Evolutionary conservation across 2,797 vertebrate genomes (phyloP).

Genomic region (Huso huso): DNA sequence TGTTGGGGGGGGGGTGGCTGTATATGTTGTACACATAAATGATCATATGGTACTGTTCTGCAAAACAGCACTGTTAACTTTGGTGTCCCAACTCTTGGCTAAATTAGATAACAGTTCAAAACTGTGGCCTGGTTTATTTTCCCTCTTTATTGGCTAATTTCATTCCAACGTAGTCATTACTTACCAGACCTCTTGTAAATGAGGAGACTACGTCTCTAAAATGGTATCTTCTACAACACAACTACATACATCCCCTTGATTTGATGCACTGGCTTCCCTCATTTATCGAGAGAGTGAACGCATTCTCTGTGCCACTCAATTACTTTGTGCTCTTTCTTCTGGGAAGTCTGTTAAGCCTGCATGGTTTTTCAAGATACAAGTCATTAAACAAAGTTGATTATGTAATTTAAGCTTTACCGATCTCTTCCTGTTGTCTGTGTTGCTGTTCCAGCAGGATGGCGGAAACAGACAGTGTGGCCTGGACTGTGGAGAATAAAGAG

Average conservation of each 20-base stretch:
- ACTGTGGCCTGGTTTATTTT: neutral
- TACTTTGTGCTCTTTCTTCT: neutral
- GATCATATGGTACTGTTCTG: too few species aligned
- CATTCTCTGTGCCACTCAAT: neutral
- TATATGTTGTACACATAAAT: too few species aligned
- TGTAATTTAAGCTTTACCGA: conserved; percentile 9
- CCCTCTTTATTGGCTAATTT: neutral
- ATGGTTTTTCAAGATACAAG: neutral
- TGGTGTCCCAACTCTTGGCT: too few species aligned
- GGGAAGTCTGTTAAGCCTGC: neutral
- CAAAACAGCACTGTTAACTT: too few species aligned
- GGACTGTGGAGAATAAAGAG: conserved; percentile 43
- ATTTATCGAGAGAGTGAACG: neutral
- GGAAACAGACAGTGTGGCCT: conserved; percentile 36
- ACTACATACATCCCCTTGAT: conserved; percentile 1
- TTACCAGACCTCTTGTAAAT: conserved; percentile 3
- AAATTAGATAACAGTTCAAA: too few species aligned
- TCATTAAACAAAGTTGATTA: conserved; percentile 17
- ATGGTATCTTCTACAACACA: neutral
- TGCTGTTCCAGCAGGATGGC: conserved; percentile 43
- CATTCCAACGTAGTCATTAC: neutral
- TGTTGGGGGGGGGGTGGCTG: too few species aligned
- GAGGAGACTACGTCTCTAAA: conserved; percentile 3
- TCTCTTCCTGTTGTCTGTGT: conserved; percentile 13
- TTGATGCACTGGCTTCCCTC: neutral